Percentiles rank a stretch among this genome's conserved stretches.
Evolutionary conservation across 2,113 vertebrate genomes (phyloP).

Genomic region (Pterocles burchelli): DNA sequence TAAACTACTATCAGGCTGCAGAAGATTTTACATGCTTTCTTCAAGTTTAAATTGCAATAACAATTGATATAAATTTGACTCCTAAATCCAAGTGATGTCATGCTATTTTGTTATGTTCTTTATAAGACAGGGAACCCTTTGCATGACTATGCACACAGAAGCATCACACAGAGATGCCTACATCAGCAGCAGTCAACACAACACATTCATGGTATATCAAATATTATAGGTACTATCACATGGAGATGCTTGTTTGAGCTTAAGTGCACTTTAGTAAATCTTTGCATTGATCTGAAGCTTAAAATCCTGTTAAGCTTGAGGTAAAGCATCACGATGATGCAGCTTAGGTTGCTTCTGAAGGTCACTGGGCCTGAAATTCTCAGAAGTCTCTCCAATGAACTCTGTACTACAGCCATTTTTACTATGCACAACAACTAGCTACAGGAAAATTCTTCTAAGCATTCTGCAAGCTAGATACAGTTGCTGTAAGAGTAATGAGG

Average conservation of each 20-base stretch:
- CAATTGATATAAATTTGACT: background rate
- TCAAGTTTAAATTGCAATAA: background rate
- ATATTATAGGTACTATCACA: rapidly evolving
- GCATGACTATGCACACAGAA: background rate
- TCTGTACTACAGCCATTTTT: background rate
- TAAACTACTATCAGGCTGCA: background rate
- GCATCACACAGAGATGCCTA: background rate
- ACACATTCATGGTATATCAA: background rate
- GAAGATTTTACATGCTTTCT: background rate
- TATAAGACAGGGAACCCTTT: background rate
- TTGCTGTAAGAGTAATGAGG: background rate
- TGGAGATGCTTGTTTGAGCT: background rate
- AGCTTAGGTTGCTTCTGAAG: background rate
- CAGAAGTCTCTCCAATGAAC: background rate
- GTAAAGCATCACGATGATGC: background rate
- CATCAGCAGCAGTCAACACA: background rate
- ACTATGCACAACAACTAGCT: background rate
- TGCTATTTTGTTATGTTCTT: background rate
- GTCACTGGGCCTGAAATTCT: background rate
- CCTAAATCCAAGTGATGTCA: background rate
- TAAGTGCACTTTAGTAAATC: background rate
- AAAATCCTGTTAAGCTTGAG: background rate
- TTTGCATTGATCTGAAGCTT: background rate
- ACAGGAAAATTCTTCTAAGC: background rate
- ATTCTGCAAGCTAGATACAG: background rate